Conservation (phyloP, 2,888 invertebrate genomes). For the Thereva unica region DNA sequence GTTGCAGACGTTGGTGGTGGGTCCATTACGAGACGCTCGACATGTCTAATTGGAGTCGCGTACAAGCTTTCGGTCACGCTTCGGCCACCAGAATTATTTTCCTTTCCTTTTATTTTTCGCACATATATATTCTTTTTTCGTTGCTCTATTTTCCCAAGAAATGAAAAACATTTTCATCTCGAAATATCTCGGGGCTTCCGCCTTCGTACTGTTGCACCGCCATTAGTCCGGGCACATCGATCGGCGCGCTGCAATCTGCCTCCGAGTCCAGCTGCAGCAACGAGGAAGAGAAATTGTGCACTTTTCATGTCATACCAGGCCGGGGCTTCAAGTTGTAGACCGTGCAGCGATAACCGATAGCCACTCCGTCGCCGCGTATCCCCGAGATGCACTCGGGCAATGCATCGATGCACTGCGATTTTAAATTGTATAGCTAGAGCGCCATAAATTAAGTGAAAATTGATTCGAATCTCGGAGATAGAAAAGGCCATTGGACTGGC, state of each 20-base stretch:
- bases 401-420: slow-evolving; percentile 11
- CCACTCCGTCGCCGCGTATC: slow-evolving; percentile 2
- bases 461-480: slow-evolving; percentile 28
- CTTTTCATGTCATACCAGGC: slow-evolving; percentile 35
- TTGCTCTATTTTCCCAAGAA: background rate
- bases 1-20: too few relatives aligned
- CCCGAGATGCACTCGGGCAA: background rate
- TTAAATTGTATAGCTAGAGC: slow-evolving; percentile 29
- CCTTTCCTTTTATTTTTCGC: background rate
- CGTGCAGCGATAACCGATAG: slow-evolving; percentile 10
- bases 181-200: slow-evolving; percentile 25
- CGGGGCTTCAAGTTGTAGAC: slow-evolving; percentile 31
- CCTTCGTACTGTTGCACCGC: slow-evolving; percentile 7
- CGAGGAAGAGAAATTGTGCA: slow-evolving; percentile 39
- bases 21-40: too few relatives aligned
- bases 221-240: background rate
- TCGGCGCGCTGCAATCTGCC: background rate
- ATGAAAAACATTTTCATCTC: background rate
- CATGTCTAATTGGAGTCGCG: slow-evolving; percentile 12
- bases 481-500: background rate
- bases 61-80: slow-evolving; percentile 22
- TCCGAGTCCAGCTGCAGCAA: slow-evolving; percentile 10
- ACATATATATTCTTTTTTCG: background rate
- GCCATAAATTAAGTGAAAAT: slow-evolving; percentile 34
- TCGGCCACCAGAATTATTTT: background rate